These are phyloP conservation scores for Drosophila santomea DNA, from an alignment of 1,140 invertebrate genomes.

Conservation along the genomic window DNA sequence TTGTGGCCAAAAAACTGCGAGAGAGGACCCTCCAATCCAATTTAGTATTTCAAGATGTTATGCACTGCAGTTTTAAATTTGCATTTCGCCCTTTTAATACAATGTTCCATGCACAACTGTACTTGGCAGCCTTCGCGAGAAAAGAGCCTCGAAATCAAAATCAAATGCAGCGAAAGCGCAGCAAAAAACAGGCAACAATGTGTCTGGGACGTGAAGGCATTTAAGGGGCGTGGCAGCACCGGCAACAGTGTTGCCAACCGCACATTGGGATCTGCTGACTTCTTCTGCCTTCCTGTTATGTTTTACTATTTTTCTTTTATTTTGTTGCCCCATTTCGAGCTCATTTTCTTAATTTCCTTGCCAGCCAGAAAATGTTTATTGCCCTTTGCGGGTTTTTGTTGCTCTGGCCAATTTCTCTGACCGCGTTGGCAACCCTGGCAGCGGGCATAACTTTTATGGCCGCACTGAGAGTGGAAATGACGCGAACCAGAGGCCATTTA, in stretches of 20 bases:
- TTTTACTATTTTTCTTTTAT: background rate
- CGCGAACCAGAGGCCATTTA: constrained; percentile 28
- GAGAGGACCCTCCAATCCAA: too few species aligned
- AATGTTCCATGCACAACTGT: constrained; percentile 18
- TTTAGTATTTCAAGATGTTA: too few species aligned
- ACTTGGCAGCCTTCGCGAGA: constrained; percentile 17
- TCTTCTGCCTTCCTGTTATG: constrained; percentile 5
- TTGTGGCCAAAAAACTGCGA: too few species aligned
- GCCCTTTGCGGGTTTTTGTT: constrained; percentile 18
- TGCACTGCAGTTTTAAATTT: background rate
- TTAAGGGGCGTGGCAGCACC: background rate
- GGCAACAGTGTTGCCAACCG: constrained; percentile 47
- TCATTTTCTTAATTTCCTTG: constrained; percentile 46
- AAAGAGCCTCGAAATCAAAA: constrained; percentile 23
- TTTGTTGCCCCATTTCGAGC: constrained; percentile 20
- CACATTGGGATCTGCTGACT: constrained; percentile 13
- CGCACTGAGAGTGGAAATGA: constrained; percentile 17
- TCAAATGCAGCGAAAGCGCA: constrained; percentile 27
- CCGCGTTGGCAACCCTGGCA: constrained; percentile 23
- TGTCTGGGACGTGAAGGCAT: constrained; percentile 6
- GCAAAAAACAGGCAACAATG: constrained; percentile 41
- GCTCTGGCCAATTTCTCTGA: constrained; percentile 2
- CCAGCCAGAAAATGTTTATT: constrained; percentile 30
- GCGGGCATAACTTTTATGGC: constrained; percentile 16
- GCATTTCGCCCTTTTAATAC: background rate